Evolutionary conservation across 2,113 vertebrate species (phyloP).

Genomic region (Alces alces): DNA sequence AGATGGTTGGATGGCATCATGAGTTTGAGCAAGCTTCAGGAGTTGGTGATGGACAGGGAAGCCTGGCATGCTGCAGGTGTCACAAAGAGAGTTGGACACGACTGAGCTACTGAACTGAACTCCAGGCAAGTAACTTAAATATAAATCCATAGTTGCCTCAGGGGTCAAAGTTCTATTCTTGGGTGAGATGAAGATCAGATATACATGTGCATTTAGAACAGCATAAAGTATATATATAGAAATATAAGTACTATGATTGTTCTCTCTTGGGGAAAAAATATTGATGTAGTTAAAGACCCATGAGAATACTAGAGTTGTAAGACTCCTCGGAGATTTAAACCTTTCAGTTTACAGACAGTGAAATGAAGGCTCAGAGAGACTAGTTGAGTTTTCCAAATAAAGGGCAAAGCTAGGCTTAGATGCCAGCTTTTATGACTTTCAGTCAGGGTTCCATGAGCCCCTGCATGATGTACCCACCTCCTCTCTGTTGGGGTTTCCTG

Average conservation of each 20-base stretch:
- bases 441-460: no score
- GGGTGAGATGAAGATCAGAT: background rate
- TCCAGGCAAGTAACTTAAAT: background rate
- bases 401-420: background rate
- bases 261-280: background rate
- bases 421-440: background rate
- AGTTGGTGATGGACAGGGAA: background rate
- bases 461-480: rapidly evolving
- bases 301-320: background rate
- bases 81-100: rapidly evolving
- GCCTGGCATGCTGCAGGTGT: background rate
- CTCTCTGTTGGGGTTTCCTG: background rate
- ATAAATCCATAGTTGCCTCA: background rate
- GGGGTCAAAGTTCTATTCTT: background rate
- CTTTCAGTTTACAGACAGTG: background rate
- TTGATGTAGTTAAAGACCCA: background rate
- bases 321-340: background rate
- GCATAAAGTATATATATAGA: background rate
- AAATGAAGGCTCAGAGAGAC: background rate
- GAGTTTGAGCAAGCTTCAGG: background rate
- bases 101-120: background rate
- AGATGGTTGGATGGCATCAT: background rate
- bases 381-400: background rate
- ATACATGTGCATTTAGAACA: background rate
- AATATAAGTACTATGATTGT: background rate